Evolutionary conservation across 1,140 invertebrate genomes (phyloP).

Genomic region (Muscidifurax raptorellus): DNA sequence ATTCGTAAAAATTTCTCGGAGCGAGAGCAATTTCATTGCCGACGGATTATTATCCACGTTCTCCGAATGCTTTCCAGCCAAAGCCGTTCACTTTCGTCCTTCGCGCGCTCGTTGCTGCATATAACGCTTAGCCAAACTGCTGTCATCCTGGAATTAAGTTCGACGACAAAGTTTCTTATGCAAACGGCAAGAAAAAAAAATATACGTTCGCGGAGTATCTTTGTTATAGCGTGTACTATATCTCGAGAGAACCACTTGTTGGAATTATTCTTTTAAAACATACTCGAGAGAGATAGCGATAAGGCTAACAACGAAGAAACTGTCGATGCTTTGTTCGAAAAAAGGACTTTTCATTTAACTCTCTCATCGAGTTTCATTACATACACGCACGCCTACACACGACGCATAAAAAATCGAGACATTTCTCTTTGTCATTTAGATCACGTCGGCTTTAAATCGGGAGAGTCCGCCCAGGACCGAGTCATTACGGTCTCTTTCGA

Average conservation of each 20-base stretch:
- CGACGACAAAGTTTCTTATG: background rate
- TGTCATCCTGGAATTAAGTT: background rate
- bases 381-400: background rate
- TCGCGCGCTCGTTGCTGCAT: background rate
- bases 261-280: too few species aligned
- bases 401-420: background rate
- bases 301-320: too few species aligned
- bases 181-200: background rate
- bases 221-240: too few species aligned
- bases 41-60: conserved; percentile 20
- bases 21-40: background rate
- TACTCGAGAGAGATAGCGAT: too few species aligned
- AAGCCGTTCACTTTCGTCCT: conserved; percentile 50
- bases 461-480: background rate
- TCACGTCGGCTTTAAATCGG: conserved; percentile 27
- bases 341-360: too few species aligned
- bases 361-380: background rate
- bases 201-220: background rate
- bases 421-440: conserved; percentile 11
- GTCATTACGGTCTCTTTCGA: background rate
- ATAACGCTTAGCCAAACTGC: conserved; percentile 8
- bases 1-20: conserved; percentile 13
- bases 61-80: conserved; percentile 8
- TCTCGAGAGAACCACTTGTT: too few species aligned
- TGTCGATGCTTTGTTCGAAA: too few species aligned